A percentile compares a stretch with the other conserved stretches of the same genome.
These are phyloP conservation scores for Hemicrepidius hirtus DNA, from an alignment of 2,888 invertebrate genomes.

Conservation along the genomic window DNA sequence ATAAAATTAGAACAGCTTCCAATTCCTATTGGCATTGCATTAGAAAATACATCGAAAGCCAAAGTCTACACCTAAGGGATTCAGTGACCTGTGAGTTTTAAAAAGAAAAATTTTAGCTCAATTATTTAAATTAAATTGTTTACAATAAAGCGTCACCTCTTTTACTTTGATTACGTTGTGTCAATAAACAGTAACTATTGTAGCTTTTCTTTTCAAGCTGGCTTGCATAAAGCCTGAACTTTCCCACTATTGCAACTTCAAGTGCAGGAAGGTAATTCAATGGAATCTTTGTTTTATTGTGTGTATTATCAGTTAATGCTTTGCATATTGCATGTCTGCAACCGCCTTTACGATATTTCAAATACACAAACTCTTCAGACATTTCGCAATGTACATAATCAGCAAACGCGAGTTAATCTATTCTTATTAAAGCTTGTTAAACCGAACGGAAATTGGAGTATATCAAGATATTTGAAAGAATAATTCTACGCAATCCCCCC, in stretches of 20 bases:
- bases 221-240: conserved; percentile 40
- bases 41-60: conserved; percentile 24
- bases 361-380: conserved; percentile 15
- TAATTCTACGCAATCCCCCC: no score
- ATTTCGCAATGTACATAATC: neutral
- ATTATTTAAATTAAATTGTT: neutral
- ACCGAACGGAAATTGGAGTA: no score
- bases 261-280: conserved; percentile 49
- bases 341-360: conserved; percentile 31
- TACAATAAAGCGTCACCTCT: neutral
- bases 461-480: no score
- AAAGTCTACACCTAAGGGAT: conserved; percentile 6
- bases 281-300: conserved; percentile 53
- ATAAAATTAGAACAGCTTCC: conserved; percentile 26
- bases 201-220: conserved; percentile 24
- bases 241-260: conserved; percentile 45
- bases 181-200: conserved; percentile 23
- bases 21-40: conserved; percentile 30
- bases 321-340: conserved; percentile 49
- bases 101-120: no score
- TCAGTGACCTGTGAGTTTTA: conserved; percentile 18
- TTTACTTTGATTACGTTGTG: no score
- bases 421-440: no score
- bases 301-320: conserved; percentile 50
- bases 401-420: neutral